These are phyloP conservation scores for Colaptes auratus DNA, from an alignment of 2,113 vertebrate species.

Conservation along the genomic window DNA sequence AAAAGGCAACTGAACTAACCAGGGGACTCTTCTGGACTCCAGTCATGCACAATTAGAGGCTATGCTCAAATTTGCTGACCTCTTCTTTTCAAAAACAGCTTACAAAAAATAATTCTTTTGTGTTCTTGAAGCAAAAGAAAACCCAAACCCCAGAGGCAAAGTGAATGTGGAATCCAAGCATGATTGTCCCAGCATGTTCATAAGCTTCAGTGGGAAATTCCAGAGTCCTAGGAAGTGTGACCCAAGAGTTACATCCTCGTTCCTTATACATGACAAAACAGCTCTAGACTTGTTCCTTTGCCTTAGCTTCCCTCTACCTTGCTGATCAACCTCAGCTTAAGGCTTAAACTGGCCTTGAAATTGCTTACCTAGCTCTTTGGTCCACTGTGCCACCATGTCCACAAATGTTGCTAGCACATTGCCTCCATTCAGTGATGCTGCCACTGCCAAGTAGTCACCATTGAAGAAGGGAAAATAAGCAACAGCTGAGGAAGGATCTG, in stretches of 20 bases:
- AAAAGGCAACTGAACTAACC: slow-evolving; percentile 8
- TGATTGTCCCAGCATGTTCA: not conserved
- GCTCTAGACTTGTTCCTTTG: not conserved
- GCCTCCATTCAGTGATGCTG: slow-evolving; percentile 93
- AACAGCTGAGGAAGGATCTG: slow-evolving; percentile 79
- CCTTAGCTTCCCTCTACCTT: not conserved
- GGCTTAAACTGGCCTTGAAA: not conserved
- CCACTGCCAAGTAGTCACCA: slow-evolving; percentile 87
- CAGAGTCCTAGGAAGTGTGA: not conserved
- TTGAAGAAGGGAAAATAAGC: slow-evolving; percentile 90
- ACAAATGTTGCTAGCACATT: slow-evolving; percentile 89
- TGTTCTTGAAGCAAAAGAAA: slow-evolving; percentile 3
- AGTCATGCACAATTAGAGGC: not conserved
- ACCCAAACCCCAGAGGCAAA: not conserved
- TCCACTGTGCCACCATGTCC: slow-evolving; percentile 87
- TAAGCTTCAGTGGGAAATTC: slow-evolving; percentile 13
- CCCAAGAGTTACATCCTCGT: not conserved
- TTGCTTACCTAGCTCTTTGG: slow-evolving; percentile 85
- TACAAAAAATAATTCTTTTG: not conserved
- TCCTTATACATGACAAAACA: not conserved
- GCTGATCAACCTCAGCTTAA: not conserved
- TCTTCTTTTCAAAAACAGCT: not conserved
- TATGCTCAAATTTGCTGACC: not conserved
- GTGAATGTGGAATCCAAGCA: not conserved
- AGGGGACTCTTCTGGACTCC: not conserved